Percentiles rank a stretch among this genome's conserved stretches.
phyloP scores from a whole-genome alignment of 2,113 vertebrate genomes.

The Barnardius zonarius region DNA sequence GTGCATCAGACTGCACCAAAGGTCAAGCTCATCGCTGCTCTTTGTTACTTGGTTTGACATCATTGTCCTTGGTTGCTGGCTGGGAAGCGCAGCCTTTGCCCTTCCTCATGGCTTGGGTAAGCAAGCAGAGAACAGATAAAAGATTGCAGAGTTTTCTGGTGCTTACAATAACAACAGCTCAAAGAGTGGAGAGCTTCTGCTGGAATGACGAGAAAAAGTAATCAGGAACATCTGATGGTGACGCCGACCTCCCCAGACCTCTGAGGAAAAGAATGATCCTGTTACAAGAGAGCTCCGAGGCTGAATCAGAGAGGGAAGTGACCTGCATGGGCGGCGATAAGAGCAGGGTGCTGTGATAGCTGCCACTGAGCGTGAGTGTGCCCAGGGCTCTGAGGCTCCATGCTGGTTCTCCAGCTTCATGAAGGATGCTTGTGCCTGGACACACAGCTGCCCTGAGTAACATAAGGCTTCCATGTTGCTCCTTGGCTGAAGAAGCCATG shows the following conservation, averaged over 20 bases:
- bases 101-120: neutral
- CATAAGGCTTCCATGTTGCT: fast-evolving
- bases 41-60: neutral
- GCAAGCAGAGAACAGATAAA: neutral
- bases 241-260: neutral
- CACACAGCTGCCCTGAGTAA: fast-evolving
- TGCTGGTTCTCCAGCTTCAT: fast-evolving
- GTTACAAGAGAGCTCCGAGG: fast-evolving
- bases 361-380: fast-evolving
- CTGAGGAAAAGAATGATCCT: neutral
- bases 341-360: fast-evolving
- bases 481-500: neutral
- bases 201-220: neutral
- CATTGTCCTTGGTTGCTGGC: neutral
- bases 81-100: neutral
- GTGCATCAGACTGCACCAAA: neutral
- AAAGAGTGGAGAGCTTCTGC: neutral
- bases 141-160: neutral
- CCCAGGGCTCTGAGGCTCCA: fast-evolving
- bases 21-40: neutral
- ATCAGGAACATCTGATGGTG: neutral
- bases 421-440: fast-evolving
- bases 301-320: neutral
- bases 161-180: neutral
- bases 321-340: fast-evolving